These are phyloP conservation scores for Microtus montanus DNA, from an alignment of 2,113 vertebrate genomes.

Conservation along the genomic window DNA sequence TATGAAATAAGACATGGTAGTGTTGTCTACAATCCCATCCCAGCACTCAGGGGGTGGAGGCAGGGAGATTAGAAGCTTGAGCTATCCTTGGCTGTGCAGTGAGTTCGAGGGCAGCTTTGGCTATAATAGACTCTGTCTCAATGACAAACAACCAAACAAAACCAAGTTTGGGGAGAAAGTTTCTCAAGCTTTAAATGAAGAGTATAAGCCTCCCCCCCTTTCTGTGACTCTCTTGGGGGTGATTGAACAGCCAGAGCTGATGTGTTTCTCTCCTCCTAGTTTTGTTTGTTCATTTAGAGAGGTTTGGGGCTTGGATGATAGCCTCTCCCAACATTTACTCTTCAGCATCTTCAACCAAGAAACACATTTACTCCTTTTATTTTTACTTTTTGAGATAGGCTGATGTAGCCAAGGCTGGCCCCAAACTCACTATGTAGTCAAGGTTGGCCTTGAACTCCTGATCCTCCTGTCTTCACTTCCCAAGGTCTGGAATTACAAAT, in stretches of 20 bases:
- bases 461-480: background rate
- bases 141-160: background rate
- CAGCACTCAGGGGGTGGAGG: background rate
- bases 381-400: background rate
- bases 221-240: background rate
- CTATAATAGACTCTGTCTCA: background rate
- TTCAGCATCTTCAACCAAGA: background rate
- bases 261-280: background rate
- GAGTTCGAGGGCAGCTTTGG: background rate
- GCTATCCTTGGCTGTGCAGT: background rate
- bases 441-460: background rate
- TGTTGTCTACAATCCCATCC: background rate
- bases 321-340: background rate
- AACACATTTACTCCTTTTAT: background rate
- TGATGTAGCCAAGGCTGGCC: background rate
- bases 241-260: background rate
- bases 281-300: background rate
- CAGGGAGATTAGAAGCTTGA: background rate
- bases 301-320: background rate
- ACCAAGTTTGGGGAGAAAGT: background rate
- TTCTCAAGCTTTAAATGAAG: background rate
- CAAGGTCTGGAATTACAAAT: background rate
- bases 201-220: background rate
- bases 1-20: background rate
- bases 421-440: background rate